These are phyloP conservation scores for Incurvaria masculella DNA, from an alignment of 2,888 invertebrate genomes.

Conservation along the genomic window DNA sequence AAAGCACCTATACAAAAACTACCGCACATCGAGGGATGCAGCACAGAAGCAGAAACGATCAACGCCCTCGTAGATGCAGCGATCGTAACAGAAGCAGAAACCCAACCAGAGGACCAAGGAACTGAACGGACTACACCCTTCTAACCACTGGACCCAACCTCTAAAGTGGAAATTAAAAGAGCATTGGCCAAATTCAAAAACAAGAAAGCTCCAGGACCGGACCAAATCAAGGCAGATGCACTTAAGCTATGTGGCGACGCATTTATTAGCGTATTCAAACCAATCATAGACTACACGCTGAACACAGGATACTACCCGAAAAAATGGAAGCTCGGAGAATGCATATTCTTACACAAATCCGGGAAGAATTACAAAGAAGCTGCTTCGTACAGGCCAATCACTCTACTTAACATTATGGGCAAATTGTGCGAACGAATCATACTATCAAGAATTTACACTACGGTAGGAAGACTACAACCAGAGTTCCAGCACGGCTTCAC, in stretches of 20 bases:
- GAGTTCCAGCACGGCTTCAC: not conserved
- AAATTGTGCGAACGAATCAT: not conserved
- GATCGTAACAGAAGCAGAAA: not conserved
- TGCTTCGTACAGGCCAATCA: not conserved
- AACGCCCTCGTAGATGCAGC: not conserved
- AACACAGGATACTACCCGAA: not conserved
- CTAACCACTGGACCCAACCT: not conserved
- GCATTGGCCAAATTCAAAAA: not conserved
- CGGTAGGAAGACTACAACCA: not conserved
- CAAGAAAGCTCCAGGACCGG: not conserved
- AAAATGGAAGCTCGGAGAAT: slow-evolving; percentile 1
- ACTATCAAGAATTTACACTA: not conserved
- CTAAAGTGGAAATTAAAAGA: not conserved
- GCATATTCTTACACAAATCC: not conserved
- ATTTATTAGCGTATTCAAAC: too few species aligned
- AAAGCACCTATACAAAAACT: not conserved
- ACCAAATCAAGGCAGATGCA: not conserved
- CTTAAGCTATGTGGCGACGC: too few species aligned
- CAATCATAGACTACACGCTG: not conserved
- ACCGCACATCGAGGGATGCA: not conserved
- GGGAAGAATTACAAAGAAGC: slow-evolving; percentile 1
- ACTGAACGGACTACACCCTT: not conserved
- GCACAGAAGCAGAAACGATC: not conserved
- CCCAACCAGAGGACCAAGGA: not conserved
- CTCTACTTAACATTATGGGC: not conserved